These are phyloP conservation scores for Oreochromis aureus DNA, from an alignment of 2,113 vertebrate species.

Conservation along the genomic window DNA sequence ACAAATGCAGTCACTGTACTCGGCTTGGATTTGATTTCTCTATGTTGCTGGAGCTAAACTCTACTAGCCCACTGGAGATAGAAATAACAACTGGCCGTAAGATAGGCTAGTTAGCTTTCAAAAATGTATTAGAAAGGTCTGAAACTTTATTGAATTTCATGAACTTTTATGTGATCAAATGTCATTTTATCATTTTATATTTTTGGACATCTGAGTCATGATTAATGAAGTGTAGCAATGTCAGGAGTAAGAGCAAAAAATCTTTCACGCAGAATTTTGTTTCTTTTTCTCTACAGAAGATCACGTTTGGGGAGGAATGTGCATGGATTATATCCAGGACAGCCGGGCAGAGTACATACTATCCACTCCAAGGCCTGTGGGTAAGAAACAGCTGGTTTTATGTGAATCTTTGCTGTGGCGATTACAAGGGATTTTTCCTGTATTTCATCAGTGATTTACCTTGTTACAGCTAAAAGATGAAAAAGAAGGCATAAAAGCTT, in stretches of 20 bases:
- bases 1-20: background rate
- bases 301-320: conserved; percentile 39
- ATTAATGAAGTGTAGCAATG: background rate
- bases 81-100: fast-evolving
- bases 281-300: background rate
- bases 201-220: background rate
- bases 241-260: background rate
- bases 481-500: background rate
- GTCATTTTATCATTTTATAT: fast-evolving
- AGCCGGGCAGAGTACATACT: conserved; percentile 52
- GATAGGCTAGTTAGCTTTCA: background rate
- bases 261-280: background rate
- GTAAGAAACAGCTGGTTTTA: background rate
- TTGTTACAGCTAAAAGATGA: background rate
- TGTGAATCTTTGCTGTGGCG: fast-evolving
- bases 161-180: background rate
- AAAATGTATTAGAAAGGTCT: background rate
- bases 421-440: background rate
- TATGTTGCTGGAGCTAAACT: background rate
- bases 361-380: conserved; percentile 10
- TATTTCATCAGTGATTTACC: background rate
- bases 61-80: background rate
- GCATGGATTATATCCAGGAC: conserved; percentile 56
- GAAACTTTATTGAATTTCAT: background rate
- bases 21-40: background rate